Evolutionary conservation across 1,140 invertebrate species (phyloP).

Genomic region (Dysdera silvatica): DNA sequence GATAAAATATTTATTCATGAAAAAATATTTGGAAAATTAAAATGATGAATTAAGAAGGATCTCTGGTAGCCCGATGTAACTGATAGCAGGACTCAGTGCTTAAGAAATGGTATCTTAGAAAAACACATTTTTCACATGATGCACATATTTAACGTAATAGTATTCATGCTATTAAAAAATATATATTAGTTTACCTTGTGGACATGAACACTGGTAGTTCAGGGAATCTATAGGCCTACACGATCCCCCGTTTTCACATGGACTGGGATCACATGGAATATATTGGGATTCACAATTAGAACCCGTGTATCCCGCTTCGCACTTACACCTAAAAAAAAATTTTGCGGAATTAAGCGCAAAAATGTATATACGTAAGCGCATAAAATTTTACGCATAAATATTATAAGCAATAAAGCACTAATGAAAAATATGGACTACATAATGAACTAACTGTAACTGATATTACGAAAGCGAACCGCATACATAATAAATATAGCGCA

Average conservation of each 20-base stretch:
- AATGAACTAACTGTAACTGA: not conserved
- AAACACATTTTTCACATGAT: too few relatives aligned
- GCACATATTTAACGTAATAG: too few relatives aligned
- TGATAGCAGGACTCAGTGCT: too few relatives aligned
- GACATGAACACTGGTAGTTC: constrained; percentile 75
- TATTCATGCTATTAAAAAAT: not conserved
- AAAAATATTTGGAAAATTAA: too few relatives aligned
- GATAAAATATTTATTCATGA: too few relatives aligned
- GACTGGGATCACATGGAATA: constrained; percentile 79
- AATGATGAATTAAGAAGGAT: too few relatives aligned
- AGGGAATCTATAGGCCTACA: constrained; percentile 66
- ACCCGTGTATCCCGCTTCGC: constrained; percentile 77
- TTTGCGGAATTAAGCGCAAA: not conserved
- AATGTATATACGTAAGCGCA: not conserved
- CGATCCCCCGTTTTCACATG: constrained; percentile 77
- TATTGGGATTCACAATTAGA: constrained; percentile 82
- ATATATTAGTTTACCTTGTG: constrained; percentile 51
- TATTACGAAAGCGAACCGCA: too few relatives aligned
- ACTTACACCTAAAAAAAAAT: constrained; percentile 58
- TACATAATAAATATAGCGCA: too few relatives aligned
- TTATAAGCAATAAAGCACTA: not conserved
- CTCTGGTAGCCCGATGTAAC: too few relatives aligned
- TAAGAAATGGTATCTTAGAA: too few relatives aligned
- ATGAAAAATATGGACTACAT: not conserved
- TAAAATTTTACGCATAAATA: not conserved